Conservation (phyloP, 2,888 invertebrate species). For the Sepiola atlantica region DNA sequence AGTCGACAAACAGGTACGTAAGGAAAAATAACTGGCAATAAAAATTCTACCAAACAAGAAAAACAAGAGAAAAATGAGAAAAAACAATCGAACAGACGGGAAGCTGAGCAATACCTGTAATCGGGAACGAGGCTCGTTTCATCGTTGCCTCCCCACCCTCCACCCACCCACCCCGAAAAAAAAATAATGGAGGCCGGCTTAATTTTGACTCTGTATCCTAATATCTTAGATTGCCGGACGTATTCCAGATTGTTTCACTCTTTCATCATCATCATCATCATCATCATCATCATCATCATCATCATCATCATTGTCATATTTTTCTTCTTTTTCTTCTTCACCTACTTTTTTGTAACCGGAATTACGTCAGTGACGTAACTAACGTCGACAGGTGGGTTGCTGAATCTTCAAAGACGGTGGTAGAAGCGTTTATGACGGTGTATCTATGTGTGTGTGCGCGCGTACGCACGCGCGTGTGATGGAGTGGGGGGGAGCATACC, state of each 20-base stretch:
- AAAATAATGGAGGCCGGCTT: no score
- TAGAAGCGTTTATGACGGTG: background rate
- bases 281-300: no score
- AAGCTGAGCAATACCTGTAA: background rate
- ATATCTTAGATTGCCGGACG: background rate
- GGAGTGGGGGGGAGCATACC: background rate
- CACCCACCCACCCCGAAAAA: no score
- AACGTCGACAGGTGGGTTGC: background rate
- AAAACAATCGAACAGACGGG: background rate
- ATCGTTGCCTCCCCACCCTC: background rate
- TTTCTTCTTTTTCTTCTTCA: background rate
- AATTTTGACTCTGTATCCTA: background rate
- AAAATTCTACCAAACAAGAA: background rate
- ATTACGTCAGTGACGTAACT: background rate
- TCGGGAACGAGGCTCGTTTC: background rate
- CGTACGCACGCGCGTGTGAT: no score
- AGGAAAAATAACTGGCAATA: background rate
- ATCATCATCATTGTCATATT: background rate
- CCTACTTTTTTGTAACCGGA: background rate
- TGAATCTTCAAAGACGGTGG: background rate
- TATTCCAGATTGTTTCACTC: background rate
- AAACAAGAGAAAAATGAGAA: background rate
- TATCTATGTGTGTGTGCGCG: no score
- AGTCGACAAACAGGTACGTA: background rate
- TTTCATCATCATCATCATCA: no score